Percentiles rank a stretch among this genome's conserved stretches.
Evolutionary conservation across 2,797 vertebrate genomes (phyloP).

Genomic region (Pangasius mekongensis): DNA sequence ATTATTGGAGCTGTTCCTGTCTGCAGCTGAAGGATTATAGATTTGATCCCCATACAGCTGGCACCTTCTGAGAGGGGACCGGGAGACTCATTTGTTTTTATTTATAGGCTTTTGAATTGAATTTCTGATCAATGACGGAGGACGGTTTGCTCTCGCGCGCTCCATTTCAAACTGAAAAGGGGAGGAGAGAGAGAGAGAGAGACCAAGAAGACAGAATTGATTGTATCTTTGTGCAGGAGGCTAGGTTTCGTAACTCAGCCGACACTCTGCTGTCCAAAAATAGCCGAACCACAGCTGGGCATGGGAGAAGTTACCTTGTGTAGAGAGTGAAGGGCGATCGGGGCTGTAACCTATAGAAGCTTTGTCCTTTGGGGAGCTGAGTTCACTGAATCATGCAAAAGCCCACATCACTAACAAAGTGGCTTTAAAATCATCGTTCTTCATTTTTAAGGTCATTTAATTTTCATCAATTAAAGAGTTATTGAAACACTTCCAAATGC

Average conservation of each 20-base stretch:
- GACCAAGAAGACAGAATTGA: slow-evolving; percentile 53
- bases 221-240: slow-evolving; percentile 47
- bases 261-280: slow-evolving; percentile 45
- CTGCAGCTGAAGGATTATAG: slow-evolving; percentile 64
- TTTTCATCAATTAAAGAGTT: slow-evolving; percentile 22
- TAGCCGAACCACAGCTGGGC: slow-evolving; percentile 49
- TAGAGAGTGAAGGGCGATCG: slow-evolving; percentile 50
- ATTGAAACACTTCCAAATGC: slow-evolving; percentile 27
- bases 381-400: slow-evolving; percentile 43
- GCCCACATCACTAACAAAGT: slow-evolving; percentile 36
- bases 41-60: slow-evolving; percentile 66
- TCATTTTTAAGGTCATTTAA: slow-evolving; percentile 34
- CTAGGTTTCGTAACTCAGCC: slow-evolving; percentile 51
- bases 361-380: slow-evolving; percentile 39
- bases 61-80: slow-evolving; percentile 58
- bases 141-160: slow-evolving; percentile 57
- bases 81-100: slow-evolving; percentile 68
- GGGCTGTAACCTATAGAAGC: slow-evolving; percentile 45
- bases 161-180: slow-evolving; percentile 50
- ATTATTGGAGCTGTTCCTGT: slow-evolving; percentile 63
- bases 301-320: slow-evolving; percentile 53
- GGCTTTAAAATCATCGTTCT: slow-evolving; percentile 26
- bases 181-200: slow-evolving; percentile 22
- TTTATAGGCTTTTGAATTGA: slow-evolving; percentile 74
- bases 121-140: slow-evolving; percentile 73